These are phyloP conservation scores for Apamea monoglypha DNA, from an alignment of 2,888 invertebrate species.

Conservation along the genomic window DNA sequence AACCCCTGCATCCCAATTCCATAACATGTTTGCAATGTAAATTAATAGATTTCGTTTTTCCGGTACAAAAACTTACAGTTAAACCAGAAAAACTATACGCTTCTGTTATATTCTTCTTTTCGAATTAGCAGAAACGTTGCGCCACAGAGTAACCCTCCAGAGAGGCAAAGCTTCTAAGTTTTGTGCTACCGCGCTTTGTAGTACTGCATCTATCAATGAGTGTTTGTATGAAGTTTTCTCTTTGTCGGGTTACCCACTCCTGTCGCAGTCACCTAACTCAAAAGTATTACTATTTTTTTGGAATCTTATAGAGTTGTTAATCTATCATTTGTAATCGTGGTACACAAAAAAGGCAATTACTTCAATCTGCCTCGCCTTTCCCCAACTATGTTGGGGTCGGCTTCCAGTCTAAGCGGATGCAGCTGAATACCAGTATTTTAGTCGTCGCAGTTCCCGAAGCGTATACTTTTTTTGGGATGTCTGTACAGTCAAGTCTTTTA, in stretches of 20 bases:
- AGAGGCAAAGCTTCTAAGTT: not conserved
- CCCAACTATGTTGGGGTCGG: not conserved
- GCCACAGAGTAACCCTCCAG: not conserved
- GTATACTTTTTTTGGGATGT: not conserved
- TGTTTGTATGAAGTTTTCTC: not conserved
- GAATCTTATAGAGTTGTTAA: not conserved
- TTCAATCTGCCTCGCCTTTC: not conserved
- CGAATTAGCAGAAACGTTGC: not conserved
- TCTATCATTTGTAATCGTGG: not conserved
- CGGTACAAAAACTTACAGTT: not conserved
- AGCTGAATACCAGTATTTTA: not conserved
- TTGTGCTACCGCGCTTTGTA: not conserved
- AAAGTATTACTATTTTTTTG: not conserved
- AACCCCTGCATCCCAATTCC: not conserved
- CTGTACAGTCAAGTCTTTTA: not conserved
- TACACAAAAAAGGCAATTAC: not conserved
- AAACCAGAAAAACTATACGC: not conserved
- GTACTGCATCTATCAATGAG: not conserved
- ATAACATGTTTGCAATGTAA: slow-evolving; percentile 10
- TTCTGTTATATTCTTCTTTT: not conserved
- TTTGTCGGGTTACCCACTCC: not conserved
- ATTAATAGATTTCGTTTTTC: slow-evolving; percentile 6
- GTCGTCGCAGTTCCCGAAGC: not conserved
- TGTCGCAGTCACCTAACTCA: too few species aligned
- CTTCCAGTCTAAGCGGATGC: not conserved